Evolutionary conservation across 2,113 vertebrate species (phyloP).

Genomic region (Oncorhynchus mykiss): DNA sequence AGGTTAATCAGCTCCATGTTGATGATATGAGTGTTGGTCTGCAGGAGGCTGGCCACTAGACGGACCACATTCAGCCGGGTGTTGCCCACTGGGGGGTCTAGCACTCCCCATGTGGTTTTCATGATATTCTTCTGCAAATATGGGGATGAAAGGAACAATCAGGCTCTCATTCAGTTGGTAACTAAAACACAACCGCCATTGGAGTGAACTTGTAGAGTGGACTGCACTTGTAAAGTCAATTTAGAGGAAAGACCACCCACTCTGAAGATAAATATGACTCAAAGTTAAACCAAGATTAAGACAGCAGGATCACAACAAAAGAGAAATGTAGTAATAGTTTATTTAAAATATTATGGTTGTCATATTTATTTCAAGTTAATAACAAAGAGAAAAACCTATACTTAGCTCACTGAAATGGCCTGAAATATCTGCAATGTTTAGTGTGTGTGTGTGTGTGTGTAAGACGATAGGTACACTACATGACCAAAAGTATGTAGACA

Average conservation of each 20-base stretch:
- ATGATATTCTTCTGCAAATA: constrained; percentile 85
- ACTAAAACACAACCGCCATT: background rate
- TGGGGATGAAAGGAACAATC: constrained; percentile 2
- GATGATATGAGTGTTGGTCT: constrained; percentile 88
- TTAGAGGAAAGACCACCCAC: background rate
- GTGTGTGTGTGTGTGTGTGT: too few relatives aligned
- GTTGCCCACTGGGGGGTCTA: constrained; percentile 97
- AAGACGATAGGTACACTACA: too few relatives aligned
- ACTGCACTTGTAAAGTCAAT: background rate
- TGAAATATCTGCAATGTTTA: too few relatives aligned
- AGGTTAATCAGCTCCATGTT: constrained; percentile 93
- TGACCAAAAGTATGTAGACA: too few relatives aligned
- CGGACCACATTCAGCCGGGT: constrained; percentile 92
- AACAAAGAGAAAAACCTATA: too few relatives aligned
- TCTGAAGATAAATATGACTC: background rate
- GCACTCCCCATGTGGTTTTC: constrained; percentile 95
- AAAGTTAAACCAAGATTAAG: too few relatives aligned
- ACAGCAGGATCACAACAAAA: too few relatives aligned
- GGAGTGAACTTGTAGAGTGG: background rate
- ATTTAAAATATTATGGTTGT: too few relatives aligned
- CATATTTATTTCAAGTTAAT: too few relatives aligned
- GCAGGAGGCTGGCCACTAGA: constrained; percentile 92
- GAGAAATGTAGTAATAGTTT: too few relatives aligned
- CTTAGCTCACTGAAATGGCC: too few relatives aligned
- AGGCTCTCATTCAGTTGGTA: background rate